Conservation (phyloP, 2,888 invertebrate species). For the Celastrina argiolus region DNA sequence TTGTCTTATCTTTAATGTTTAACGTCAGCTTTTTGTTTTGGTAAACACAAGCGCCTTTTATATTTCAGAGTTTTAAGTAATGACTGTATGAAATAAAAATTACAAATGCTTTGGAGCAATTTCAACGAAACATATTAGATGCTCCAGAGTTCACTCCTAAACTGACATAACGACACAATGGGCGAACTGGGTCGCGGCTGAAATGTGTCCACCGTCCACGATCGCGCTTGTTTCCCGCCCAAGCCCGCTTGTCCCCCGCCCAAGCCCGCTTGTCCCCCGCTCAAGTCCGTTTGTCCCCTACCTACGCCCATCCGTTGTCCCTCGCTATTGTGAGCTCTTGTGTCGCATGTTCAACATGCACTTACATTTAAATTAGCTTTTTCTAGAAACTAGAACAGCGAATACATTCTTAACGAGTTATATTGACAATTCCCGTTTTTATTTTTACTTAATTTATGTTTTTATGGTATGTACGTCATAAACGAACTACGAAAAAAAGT, state of each 20-base stretch:
- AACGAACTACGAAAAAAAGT: too few species aligned
- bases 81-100: neutral
- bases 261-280: neutral
- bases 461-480: neutral
- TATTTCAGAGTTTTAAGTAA: too few species aligned
- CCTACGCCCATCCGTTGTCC: neutral
- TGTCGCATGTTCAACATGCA: neutral
- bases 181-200: slow-evolving; percentile 6
- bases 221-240: neutral
- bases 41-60: too few species aligned
- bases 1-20: too few species aligned
- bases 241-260: neutral
- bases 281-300: neutral
- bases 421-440: neutral
- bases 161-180: neutral
- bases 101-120: neutral
- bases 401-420: neutral
- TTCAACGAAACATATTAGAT: neutral
- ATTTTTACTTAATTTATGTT: neutral
- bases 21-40: too few species aligned
- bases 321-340: neutral
- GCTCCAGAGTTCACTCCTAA: neutral
- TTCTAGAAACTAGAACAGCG: neutral
- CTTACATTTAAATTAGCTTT: slow-evolving; percentile 11
- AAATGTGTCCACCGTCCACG: slow-evolving; percentile 7